Conservation (phyloP, 1,140 invertebrate genomes). For the Vanessa tameamea region DNA sequence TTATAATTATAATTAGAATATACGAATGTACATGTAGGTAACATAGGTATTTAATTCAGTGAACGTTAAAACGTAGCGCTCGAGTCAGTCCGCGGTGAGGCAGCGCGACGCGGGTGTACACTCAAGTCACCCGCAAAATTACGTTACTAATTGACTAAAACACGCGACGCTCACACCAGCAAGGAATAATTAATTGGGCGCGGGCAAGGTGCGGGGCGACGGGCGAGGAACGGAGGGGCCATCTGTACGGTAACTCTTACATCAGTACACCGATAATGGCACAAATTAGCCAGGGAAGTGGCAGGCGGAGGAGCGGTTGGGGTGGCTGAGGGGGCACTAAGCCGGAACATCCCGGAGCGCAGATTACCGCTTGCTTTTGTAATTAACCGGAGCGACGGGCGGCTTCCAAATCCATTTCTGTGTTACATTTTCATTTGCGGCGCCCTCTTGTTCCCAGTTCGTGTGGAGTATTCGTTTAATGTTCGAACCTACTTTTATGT, state of each 20-base stretch:
- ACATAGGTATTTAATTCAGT: slow-evolving; percentile 50
- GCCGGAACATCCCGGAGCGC: slow-evolving; percentile 79
- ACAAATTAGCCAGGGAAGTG: slow-evolving; percentile 79
- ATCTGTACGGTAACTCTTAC: slow-evolving; percentile 78
- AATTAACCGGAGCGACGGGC: slow-evolving; percentile 80
- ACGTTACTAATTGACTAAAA: slow-evolving; percentile 81
- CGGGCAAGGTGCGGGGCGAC: slow-evolving; percentile 54
- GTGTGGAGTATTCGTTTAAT: slow-evolving; percentile 67
- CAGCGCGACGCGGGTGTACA: slow-evolving; percentile 49
- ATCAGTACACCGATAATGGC: slow-evolving; percentile 80
- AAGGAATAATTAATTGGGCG: slow-evolving; percentile 79
- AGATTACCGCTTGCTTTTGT: slow-evolving; percentile 81
- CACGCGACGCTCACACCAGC: slow-evolving; percentile 79
- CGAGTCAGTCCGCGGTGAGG: slow-evolving; percentile 48
- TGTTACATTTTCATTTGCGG: slow-evolving; percentile 80
- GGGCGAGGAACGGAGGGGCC: slow-evolving; percentile 45
- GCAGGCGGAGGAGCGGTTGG: slow-evolving; percentile 52
- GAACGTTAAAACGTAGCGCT: slow-evolving; percentile 55
- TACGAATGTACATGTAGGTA: background rate
- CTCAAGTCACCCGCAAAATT: slow-evolving; percentile 80
- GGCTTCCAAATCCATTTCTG: slow-evolving; percentile 79
- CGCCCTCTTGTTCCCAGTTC: slow-evolving; percentile 58
- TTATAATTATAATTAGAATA: slow-evolving; percentile 37
- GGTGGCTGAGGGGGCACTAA: slow-evolving; percentile 67
- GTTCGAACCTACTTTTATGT: slow-evolving; percentile 53